Evolutionary conservation across 1,140 invertebrate genomes (phyloP), one percentile per base, ranked within the genome.

Genomic region (Ceratosolen solmsi): DNA sequence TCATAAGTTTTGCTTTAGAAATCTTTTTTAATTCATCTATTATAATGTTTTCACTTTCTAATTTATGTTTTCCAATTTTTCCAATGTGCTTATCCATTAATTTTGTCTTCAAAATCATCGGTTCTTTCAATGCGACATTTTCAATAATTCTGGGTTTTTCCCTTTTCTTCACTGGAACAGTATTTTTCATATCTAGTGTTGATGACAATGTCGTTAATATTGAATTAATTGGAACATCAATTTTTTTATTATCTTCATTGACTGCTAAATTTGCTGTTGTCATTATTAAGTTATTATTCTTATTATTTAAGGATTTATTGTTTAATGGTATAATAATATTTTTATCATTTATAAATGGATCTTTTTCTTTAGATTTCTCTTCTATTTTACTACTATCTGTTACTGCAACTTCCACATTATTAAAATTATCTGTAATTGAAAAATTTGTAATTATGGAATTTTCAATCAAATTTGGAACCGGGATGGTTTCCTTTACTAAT

Each of bases 61-160:
- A 38, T 74, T 91, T 91, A 80, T 91, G 90, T 65, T 92, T 92
- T 20, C 85, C 11, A 27, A 82, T 80, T 78, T 90, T 91, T 0
- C 76, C 63, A 9, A 83, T 78, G 9, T 86, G 51, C 75, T 88
- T 90, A 58, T 90, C 89, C 8, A 89, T 36, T n/a, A 90, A 75
- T 79, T 91, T 91, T 5, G 90, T 84, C 65, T 91, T 91, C 15
- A 91, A 71, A 38, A 91, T 88, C 82, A 90, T 84, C 0, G 90
- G 90, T 60, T 91, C 88, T 25, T 89, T 90, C 20, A 91, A 80
- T 1, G 89, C 73, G 0, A 91, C 88, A 75, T 89, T 91, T 81
- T 91, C 88, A 65, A 91, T 91, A 54, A 91, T 91, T 70, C 90
- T 86, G 7, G 90, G 90, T 84, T 91, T 91, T 71, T 91, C 90